Base-by-base conservation (phyloP, 2,797 vertebrate genomes). In the Neomorphus geoffroyi region DNA sequence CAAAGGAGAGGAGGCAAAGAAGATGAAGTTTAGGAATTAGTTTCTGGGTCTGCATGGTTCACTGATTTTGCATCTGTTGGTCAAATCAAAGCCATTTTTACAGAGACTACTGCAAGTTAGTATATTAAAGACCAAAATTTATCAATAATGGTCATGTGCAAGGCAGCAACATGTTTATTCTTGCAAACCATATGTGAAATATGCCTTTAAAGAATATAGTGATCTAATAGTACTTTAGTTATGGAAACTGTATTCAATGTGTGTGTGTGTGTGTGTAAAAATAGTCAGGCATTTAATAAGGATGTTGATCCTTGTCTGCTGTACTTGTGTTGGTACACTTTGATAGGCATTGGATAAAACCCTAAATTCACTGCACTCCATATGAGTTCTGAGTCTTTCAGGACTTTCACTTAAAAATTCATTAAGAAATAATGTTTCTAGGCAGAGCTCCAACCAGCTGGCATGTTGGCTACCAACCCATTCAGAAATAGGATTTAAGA, bases 381-480 rank as follows among this genome's bases (percentile, higher is more conserved):
- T 45, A 17, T 26, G 85, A 91, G 30, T n/a, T 71, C 23, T 27
- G 66, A 86, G 92, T 33, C 73, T 94, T 96, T 58, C 50, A 81
- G 73, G 64, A 80, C 66, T 91, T 92, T 72, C 62, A 37, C 73
- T 92, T 80, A 32, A 78, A 90, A 79, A 69, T 50, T 91, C 90
- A 94, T 96, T 95, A 94, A 88, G 92, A 88, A 93, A 90, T 69
- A 86, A 53, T 73, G n/a, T 27, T 45, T 92, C 65, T 45, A 92
- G 88, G 92, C 93, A 94, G 70, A 70, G 90, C 58, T 95, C 90
- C 94, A 91, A 13, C 77, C 90, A 94, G 80, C 82, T 93, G 93
- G 58, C 58, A 51, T 33, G 50, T 66, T 95, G 92, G 85, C 91
- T 79, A 30, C 82, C 75, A 82, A 57, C 32, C 72, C 72, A 53